Conservation (phyloP, 2,888 invertebrate species). For the Sisyra terminalis region DNA sequence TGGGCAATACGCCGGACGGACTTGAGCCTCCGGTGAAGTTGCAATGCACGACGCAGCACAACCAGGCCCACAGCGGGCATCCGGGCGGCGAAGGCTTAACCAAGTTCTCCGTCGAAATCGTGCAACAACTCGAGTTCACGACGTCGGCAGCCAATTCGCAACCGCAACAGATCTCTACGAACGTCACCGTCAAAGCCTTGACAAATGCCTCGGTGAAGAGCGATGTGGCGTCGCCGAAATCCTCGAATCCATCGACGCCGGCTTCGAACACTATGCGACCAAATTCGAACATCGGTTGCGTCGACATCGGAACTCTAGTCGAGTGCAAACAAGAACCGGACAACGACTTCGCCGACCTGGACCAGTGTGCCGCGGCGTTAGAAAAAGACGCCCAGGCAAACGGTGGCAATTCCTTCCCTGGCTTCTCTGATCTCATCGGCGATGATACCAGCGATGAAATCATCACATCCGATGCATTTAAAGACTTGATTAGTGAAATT, state of each 20-base stretch:
- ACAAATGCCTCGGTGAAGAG: slow-evolving; percentile 50
- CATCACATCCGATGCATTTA: slow-evolving; percentile 57
- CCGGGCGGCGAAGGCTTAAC: slow-evolving; percentile 33
- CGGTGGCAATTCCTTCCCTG: slow-evolving; percentile 56
- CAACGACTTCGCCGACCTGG: slow-evolving; percentile 72
- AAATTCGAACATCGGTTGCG: slow-evolving; percentile 23
- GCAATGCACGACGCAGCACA: slow-evolving; percentile 39
- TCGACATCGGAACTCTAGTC: slow-evolving; percentile 45
- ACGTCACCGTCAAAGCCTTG: slow-evolving; percentile 75
- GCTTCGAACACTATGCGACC: slow-evolving; percentile 23
- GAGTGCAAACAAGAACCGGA: slow-evolving; percentile 62
- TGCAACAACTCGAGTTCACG: slow-evolving; percentile 80
- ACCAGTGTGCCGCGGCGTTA: slow-evolving; percentile 68
- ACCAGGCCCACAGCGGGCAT: slow-evolving; percentile 23
- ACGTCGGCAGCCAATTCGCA: slow-evolving; percentile 75
- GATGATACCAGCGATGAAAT: slow-evolving; percentile 71
- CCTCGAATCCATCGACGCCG: slow-evolving; percentile 29
- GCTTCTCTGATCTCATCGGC: slow-evolving; percentile 64
- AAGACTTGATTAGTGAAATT: slow-evolving; percentile 76
- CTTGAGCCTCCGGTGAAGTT: slow-evolving; percentile 66
- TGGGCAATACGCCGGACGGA: slow-evolving; percentile 26
- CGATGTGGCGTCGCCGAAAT: slow-evolving; percentile 35
- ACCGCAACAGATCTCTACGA: slow-evolving; percentile 80
- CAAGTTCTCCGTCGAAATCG: slow-evolving; percentile 85
- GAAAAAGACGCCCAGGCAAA: slow-evolving; percentile 67